Evolutionary conservation across 2,797 vertebrate species (phyloP).

Genomic region (Danio albolineatus): DNA sequence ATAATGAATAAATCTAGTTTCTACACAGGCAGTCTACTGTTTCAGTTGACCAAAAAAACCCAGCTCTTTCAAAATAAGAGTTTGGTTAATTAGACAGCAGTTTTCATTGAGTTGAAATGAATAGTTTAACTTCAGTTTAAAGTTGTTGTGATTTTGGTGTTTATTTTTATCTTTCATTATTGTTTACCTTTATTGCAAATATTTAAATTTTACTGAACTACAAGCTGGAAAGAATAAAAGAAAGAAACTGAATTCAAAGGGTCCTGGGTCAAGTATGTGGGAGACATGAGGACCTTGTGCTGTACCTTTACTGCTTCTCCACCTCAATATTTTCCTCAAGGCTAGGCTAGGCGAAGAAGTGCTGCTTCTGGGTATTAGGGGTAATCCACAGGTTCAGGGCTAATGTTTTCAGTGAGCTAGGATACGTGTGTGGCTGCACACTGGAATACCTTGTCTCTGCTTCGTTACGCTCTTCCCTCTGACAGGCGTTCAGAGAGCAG

Average conservation of each 20-base stretch:
- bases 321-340: slow-evolving; percentile 3
- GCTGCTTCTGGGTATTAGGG: slow-evolving; percentile 34
- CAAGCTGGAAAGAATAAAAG: no score
- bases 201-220: no score
- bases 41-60: no score
- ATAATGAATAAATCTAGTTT: no score
- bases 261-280: not conserved
- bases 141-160: no score
- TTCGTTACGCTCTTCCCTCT: slow-evolving; percentile 8
- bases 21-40: no score
- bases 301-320: slow-evolving; percentile 12
- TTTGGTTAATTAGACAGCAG: no score
- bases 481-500: not conserved
- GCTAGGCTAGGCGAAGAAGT: slow-evolving; percentile 9
- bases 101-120: no score
- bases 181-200: no score
- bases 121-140: no score
- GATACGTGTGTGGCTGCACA: slow-evolving; percentile 6
- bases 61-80: no score
- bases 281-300: not conserved
- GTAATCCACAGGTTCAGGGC: slow-evolving; percentile 45
- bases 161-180: no score
- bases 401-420: slow-evolving; percentile 7
- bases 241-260: not conserved
- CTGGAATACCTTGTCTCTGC: slow-evolving; percentile 14